A percentile compares a stretch with the other conserved stretches of the same genome.
Evolutionary conservation across 2,888 invertebrate species (phyloP).

Genomic region (Stramonita haemastoma): DNA sequence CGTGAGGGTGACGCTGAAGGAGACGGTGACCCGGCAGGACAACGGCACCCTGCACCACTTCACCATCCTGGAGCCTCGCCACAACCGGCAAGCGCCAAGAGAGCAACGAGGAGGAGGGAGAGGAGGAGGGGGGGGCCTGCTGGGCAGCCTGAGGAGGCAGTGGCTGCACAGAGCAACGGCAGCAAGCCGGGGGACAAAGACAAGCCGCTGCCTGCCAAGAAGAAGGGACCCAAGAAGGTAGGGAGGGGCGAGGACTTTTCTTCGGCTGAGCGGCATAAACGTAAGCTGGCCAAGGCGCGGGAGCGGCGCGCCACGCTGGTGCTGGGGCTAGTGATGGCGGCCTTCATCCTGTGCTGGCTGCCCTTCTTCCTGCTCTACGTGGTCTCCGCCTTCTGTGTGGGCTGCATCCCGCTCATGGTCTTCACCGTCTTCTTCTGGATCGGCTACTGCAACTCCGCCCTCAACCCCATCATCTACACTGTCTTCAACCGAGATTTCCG

Average conservation of each 20-base stretch:
- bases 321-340: constrained; percentile 97
- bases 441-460: constrained; percentile 96
- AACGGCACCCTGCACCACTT: constrained; percentile 51
- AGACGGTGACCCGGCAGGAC: constrained; percentile 32
- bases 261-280: constrained; percentile 83
- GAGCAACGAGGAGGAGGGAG: no score
- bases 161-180: constrained; percentile 15
- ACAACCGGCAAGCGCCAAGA: constrained; percentile 46
- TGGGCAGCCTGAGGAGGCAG: constrained; percentile 43
- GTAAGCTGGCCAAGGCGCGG: constrained; percentile 93
- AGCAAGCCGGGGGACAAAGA: background rate
- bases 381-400: constrained; percentile 75
- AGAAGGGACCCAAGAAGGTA: background rate
- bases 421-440: constrained; percentile 97
- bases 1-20: background rate
- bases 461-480: constrained; percentile 95
- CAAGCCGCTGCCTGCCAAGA: constrained; percentile 5
- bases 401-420: constrained; percentile 70
- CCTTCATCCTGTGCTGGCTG: constrained; percentile 98
- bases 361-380: constrained; percentile 90
- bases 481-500: constrained; percentile 99
- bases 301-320: constrained; percentile 98
- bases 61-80: constrained; percentile 50
- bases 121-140: background rate
- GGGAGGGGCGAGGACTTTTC: constrained; percentile 47